Evolutionary conservation across 30 jellyfish, hydroid and myxozoan genomes (phyloP).

Genomic region (Nemopilema nomurai): DNA sequence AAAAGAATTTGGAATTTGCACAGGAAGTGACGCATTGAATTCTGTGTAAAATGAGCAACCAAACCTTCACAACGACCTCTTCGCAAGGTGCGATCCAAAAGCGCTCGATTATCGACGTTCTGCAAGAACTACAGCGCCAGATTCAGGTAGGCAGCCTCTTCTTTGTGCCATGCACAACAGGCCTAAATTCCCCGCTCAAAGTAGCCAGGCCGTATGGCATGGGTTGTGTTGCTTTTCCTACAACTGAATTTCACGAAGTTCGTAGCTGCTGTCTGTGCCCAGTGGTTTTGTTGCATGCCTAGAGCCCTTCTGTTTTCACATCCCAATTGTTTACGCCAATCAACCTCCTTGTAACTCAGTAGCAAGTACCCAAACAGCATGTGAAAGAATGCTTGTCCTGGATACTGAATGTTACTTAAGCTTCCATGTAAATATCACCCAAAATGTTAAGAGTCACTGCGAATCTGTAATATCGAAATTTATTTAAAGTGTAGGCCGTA

Average conservation of each 20-base stretch:
- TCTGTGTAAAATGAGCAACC: slow-evolving; percentile 46
- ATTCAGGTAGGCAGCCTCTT: slow-evolving; percentile 51
- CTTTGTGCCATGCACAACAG: background rate
- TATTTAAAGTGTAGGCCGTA: too few species aligned
- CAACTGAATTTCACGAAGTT: background rate
- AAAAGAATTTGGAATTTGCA: slow-evolving; percentile 26
- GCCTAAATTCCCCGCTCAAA: background rate
- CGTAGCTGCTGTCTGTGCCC: background rate
- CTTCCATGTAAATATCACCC: too few species aligned
- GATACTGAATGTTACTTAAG: too few species aligned
- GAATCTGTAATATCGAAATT: too few species aligned
- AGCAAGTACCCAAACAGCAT: too few species aligned
- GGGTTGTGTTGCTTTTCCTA: background rate
- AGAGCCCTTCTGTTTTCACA: too few species aligned
- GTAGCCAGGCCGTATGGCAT: background rate
- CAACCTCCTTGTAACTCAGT: too few species aligned
- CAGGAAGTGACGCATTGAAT: slow-evolving; percentile 80
- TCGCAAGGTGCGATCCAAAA: slow-evolving; percentile 54
- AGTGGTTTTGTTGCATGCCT: too few species aligned
- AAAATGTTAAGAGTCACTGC: too few species aligned
- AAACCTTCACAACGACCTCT: slow-evolving; percentile 56
- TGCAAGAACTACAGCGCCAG: slow-evolving; percentile 77
- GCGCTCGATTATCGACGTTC: slow-evolving; percentile 74
- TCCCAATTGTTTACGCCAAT: too few species aligned
- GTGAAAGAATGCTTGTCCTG: too few species aligned